Evolutionary conservation across 2,888 invertebrate genomes (phyloP), one percentile per base, ranked within the genome.

Genomic region (Cephus pygmeus): DNA sequence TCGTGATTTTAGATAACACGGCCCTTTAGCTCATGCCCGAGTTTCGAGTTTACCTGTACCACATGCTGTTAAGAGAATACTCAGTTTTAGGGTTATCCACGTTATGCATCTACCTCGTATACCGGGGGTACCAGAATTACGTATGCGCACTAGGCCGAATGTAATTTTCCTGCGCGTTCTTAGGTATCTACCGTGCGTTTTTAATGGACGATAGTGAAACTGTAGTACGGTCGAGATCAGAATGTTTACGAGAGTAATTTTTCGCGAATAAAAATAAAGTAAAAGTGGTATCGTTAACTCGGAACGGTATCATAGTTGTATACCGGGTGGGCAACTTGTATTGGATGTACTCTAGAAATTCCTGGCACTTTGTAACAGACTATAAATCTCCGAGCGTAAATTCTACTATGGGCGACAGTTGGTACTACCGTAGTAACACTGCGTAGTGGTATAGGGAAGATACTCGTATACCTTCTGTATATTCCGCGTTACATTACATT

Each of bases 1-100:
- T 80, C 35, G 78, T 79, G 83, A 83, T 83, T 75, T 77, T 30
- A 83, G 83, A 83, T 83, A 83, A 83, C 77, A 77, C 77, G 73
- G 79, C 82, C 82, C 82, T 80, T 81, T 76, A 40, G 69, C 79
- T 34, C 76, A 34, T 80, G 78, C 78, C 76, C 76, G 77, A 75
- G 75, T 83, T 76, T 75, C n/a, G 73, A 74, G 75, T 77, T 80
- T 34, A 31, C 34, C 71, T 71, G 56, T 56, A 56, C 56, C 56
- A 56, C 56, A 56, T 56, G 56, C 56, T 56, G 56, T 56, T 56
- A 56, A 56, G 56, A 56, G 56, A 56, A 56, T 56, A 56, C 56
- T 56, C 56, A 23, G 9, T 56, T 56, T 56, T 56, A 56, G 56
- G 56, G 56, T 23, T 56, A 56, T 56, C 56, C 56, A 56, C 56